A percentile compares a stretch with the other conserved stretches of the same genome.
Conservation (phyloP, 2,797 vertebrate genomes). For the Arremon brunneinucha region DNA sequence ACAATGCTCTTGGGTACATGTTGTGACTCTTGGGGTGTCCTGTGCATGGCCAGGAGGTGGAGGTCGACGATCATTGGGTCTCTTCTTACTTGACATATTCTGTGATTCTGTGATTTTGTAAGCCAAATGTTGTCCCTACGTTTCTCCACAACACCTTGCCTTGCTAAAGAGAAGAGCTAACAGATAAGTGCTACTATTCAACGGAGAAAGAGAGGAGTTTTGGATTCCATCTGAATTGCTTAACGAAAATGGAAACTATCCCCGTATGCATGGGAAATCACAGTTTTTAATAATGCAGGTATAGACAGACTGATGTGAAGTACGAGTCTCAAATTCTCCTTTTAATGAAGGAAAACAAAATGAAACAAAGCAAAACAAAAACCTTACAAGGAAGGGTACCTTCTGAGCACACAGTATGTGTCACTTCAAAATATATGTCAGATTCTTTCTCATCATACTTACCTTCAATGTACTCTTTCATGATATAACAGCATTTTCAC, state of each 20-base stretch:
- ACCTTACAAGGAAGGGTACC: neutral
- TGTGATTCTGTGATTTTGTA: neutral
- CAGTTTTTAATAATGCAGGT: neutral
- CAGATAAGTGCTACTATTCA: neutral
- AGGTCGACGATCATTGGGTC: rapidly evolving
- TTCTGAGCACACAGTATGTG: neutral
- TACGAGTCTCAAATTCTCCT: neutral
- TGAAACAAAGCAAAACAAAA: neutral
- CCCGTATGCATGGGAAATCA: neutral
- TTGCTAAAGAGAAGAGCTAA: neutral
- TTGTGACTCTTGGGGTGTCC: neutral
- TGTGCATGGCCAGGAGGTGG: neutral
- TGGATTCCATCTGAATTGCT: neutral
- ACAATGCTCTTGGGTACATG: neutral
- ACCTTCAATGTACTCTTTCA: neutral
- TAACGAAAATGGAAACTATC: neutral
- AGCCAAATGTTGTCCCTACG: neutral
- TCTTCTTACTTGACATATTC: neutral
- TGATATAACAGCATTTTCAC: neutral
- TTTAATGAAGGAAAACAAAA: neutral
- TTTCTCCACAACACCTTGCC: neutral
- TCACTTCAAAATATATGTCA: neutral
- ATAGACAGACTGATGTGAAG: neutral
- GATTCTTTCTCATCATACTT: neutral
- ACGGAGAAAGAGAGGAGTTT: neutral